phyloP scores from a whole-genome alignment of 1,140 invertebrate species.

The Anagrus nilaparvatae region DNA sequence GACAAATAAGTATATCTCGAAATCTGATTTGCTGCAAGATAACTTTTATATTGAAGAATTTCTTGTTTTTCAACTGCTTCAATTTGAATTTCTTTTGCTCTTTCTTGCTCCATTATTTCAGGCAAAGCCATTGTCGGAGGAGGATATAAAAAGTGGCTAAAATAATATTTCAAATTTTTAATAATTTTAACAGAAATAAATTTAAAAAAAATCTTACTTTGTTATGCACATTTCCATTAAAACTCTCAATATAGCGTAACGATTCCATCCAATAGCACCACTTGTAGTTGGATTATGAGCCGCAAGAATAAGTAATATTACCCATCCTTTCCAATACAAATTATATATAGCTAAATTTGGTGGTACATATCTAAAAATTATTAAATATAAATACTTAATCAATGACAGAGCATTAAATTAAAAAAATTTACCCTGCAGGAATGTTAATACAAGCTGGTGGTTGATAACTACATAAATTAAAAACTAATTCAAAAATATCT shows the following conservation, averaged over 20 bases:
- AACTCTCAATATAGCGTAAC: conserved; percentile 83
- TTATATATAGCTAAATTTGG: conserved; percentile 83
- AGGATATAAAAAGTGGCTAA: conserved; percentile 65
- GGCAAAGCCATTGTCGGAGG: conserved; percentile 56
- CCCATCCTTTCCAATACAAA: conserved; percentile 92
- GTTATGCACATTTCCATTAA: conserved; percentile 98
- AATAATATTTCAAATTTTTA: no score
- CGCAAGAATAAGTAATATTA: conserved; percentile 76
- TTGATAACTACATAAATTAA: conserved; percentile 82
- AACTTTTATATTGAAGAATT: conserved; percentile 87
- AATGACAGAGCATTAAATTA: no score
- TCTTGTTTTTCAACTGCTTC: conserved; percentile 64
- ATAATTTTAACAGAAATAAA: no score
- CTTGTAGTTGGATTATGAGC: conserved; percentile 86
- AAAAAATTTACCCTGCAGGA: no score
- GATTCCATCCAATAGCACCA: conserved; percentile 76
- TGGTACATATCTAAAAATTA: conserved; percentile 74
- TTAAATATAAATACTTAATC: no score
- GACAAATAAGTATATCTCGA: conserved; percentile 77
- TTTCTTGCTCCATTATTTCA: conserved; percentile 52
- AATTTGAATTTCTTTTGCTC: conserved; percentile 56
- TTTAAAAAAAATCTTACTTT: conserved; percentile 58
- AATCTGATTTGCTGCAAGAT: conserved; percentile 74
- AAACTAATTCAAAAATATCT: conserved; percentile 81
- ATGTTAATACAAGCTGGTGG: conserved; percentile 87